Percentiles rank a stretch among this genome's conserved stretches.
phyloP scores from a whole-genome alignment of 35 echinoderm and acorn worm species.

The Apostichopus californicus region DNA sequence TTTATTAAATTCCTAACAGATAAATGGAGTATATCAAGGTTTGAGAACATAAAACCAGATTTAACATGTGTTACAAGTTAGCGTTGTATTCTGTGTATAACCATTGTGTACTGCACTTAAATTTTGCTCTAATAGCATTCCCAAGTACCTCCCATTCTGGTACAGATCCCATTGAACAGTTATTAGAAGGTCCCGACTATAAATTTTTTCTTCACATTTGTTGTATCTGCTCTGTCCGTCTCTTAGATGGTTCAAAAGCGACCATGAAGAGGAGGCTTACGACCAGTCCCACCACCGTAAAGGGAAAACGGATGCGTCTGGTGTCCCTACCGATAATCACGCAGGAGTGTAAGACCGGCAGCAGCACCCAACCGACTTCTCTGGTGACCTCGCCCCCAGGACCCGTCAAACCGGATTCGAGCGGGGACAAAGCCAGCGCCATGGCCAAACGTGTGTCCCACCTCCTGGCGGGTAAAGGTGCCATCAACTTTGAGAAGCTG shows the following conservation, averaged over 20 bases:
- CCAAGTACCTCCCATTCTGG: background rate
- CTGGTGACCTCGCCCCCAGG: background rate
- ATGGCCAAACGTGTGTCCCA: background rate
- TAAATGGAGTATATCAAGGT: too few species aligned
- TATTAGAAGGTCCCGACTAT: too few species aligned
- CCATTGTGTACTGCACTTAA: too few species aligned
- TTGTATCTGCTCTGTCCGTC: background rate
- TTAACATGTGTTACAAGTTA: too few species aligned
- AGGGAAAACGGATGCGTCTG: conserved; percentile 64
- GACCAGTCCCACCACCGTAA: conserved; percentile 59
- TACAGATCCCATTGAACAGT: background rate
- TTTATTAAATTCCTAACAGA: too few species aligned
- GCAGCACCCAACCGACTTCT: background rate
- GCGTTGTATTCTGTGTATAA: too few species aligned
- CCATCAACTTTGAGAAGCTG: conserved; percentile 40
- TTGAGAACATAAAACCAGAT: too few species aligned
- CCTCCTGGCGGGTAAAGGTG: conserved; percentile 17
- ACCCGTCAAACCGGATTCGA: background rate
- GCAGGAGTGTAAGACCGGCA: conserved; percentile 10
- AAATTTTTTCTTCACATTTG: background rate
- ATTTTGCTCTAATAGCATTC: too few species aligned
- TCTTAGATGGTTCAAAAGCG: conserved; percentile 7
- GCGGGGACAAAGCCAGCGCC: background rate
- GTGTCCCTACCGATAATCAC: conserved; percentile 64
- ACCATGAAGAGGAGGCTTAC: conserved; percentile 38